Conservation (phyloP, 2,797 vertebrate species). For the Lacerta bilineata region DNA sequence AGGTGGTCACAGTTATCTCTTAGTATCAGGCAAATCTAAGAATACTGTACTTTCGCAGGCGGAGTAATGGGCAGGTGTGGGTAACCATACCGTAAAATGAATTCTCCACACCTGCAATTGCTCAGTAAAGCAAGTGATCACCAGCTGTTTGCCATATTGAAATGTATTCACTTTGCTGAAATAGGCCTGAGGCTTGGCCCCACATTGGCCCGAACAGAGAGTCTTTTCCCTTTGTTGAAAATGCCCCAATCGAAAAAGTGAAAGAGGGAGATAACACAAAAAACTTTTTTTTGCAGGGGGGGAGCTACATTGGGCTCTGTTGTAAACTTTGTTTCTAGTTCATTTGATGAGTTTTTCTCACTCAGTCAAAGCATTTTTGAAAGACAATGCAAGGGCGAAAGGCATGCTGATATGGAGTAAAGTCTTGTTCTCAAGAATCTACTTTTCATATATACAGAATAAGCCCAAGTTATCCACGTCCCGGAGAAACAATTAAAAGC, state of each 20-base stretch:
- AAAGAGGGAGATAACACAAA: neutral
- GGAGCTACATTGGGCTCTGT: neutral
- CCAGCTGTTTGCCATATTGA: slow-evolving; percentile 16
- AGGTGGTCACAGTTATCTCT: neutral
- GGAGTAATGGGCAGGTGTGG: neutral
- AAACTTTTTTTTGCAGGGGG: neutral
- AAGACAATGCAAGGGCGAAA: neutral
- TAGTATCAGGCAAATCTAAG: neutral
- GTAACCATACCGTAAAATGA: neutral
- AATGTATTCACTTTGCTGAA: slow-evolving; percentile 4
- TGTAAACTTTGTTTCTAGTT: neutral
- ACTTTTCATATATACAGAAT: neutral
- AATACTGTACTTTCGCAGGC: neutral
- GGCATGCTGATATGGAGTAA: neutral
- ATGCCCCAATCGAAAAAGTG: neutral
- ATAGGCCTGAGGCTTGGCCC: neutral
- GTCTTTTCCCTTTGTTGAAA: neutral
- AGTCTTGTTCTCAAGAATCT: neutral
- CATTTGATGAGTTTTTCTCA: neutral
- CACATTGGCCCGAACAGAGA: neutral
- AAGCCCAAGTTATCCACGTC: neutral
- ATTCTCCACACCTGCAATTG: slow-evolving; percentile 16
- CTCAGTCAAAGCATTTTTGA: neutral
- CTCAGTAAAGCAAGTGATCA: neutral
- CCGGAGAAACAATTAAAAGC: neutral